Conservation (phyloP, 1,140 invertebrate genomes). For the Bombus waltoni region DNA sequence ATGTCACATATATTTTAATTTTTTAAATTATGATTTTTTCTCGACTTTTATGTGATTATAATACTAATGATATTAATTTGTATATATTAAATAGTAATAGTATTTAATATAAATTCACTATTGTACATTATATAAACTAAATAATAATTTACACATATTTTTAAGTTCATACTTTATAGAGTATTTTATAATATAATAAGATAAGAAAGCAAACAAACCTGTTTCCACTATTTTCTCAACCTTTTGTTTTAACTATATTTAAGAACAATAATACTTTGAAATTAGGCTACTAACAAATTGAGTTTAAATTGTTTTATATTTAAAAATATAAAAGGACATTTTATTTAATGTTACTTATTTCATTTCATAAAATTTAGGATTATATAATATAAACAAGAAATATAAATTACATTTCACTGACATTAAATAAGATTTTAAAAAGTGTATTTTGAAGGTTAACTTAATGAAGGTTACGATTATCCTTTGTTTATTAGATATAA, state of each 20-base stretch:
- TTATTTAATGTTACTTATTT: not conserved
- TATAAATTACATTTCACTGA: not conserved
- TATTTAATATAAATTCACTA: not conserved
- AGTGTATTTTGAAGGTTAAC: constrained; percentile 32
- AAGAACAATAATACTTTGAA: not conserved
- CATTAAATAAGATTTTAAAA: constrained; percentile 8
- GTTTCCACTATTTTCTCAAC: not conserved
- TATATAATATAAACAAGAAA: not conserved
- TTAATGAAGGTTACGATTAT: constrained; percentile 34
- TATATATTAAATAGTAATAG: not conserved
- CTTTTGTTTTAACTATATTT: not conserved
- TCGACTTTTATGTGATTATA: not conserved
- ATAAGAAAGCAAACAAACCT: too few relatives aligned
- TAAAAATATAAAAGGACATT: not conserved
- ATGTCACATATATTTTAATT: not conserved
- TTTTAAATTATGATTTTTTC: not conserved
- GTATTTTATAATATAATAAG: not conserved
- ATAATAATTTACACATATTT: not conserved
- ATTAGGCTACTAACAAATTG: not conserved
- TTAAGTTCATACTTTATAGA: not conserved
- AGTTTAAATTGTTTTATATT: not conserved
- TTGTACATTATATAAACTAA: not conserved
- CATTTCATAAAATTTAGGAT: not conserved
- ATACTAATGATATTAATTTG: not conserved
- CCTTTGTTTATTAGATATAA: not conserved